Evolutionary conservation across 1,140 invertebrate species (phyloP).

Genomic region (Coelopa frigida): DNA sequence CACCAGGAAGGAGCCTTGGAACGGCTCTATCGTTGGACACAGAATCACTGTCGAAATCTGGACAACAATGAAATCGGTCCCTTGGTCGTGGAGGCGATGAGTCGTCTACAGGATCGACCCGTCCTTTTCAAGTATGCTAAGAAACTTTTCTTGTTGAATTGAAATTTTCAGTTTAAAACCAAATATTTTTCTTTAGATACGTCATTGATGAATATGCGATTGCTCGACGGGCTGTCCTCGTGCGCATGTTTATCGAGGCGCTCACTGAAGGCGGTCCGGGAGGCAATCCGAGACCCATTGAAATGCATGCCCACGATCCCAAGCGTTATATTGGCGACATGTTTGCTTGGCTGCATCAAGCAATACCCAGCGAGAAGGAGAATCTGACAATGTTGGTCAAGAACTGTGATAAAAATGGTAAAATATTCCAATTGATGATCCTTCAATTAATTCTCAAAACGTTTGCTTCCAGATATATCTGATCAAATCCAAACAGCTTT

Average conservation of each 20-base stretch:
- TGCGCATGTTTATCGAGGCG: slow-evolving; percentile 87
- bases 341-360: slow-evolving; percentile 94
- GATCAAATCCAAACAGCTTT: slow-evolving; percentile 64
- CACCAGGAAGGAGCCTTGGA: slow-evolving; percentile 89
- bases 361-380: slow-evolving; percentile 87
- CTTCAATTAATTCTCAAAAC: no score
- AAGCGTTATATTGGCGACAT: slow-evolving; percentile 94
- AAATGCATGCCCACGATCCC: slow-evolving; percentile 90
- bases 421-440: no score
- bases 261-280: slow-evolving; percentile 76
- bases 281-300: slow-evolving; percentile 79
- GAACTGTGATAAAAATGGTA: slow-evolving; percentile 66
- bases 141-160: background rate
- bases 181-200: slow-evolving; percentile 20
- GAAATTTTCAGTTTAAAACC: slow-evolving; percentile 4
- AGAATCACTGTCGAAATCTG: slow-evolving; percentile 71
- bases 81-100: slow-evolving; percentile 73
- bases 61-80: slow-evolving; percentile 58
- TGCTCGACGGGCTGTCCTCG: slow-evolving; percentile 75
- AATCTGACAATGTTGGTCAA: slow-evolving; percentile 76
- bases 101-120: slow-evolving; percentile 80
- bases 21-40: slow-evolving; percentile 88
- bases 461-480: slow-evolving; percentile 52
- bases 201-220: slow-evolving; percentile 91
- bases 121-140: slow-evolving; percentile 74